Percentiles rank a stretch among this genome's conserved stretches.
Conservation (phyloP, 2,113 vertebrate genomes). For the Nothocercus nigrocapillus region DNA sequence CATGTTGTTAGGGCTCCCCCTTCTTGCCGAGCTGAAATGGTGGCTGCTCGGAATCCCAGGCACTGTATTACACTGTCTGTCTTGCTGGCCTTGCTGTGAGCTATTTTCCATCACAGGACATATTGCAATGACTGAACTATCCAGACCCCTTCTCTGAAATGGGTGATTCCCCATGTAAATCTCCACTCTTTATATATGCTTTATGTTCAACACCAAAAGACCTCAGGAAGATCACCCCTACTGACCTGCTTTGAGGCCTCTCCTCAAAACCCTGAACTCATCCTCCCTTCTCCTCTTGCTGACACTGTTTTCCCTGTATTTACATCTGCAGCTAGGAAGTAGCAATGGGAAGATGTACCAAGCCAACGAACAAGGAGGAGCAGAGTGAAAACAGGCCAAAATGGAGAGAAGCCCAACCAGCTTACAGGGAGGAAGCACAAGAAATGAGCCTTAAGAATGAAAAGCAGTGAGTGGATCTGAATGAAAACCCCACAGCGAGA, state of each 20-base stretch:
- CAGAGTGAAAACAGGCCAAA: background rate
- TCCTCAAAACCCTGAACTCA: background rate
- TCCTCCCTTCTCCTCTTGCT: background rate
- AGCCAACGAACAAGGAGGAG: background rate
- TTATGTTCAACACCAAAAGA: background rate
- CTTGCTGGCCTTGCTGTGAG: background rate
- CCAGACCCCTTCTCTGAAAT: background rate
- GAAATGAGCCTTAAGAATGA: background rate
- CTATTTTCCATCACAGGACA: background rate
- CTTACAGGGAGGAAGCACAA: background rate
- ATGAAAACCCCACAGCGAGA: rapidly evolving
- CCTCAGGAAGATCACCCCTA: background rate
- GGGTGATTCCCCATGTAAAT: background rate
- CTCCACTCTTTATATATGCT: background rate
- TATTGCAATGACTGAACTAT: background rate
- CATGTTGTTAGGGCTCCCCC: background rate
- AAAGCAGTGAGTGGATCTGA: rapidly evolving
- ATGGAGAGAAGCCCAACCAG: background rate
- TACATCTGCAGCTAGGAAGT: background rate
- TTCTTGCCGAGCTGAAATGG: background rate
- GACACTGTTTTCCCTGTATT: background rate
- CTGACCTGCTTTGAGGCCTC: background rate
- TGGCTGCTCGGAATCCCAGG: background rate
- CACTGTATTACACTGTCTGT: background rate
- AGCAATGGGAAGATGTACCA: background rate